phyloP scores from a whole-genome alignment of 2,888 invertebrate genomes.

The Meiosimyza platycephala region DNA sequence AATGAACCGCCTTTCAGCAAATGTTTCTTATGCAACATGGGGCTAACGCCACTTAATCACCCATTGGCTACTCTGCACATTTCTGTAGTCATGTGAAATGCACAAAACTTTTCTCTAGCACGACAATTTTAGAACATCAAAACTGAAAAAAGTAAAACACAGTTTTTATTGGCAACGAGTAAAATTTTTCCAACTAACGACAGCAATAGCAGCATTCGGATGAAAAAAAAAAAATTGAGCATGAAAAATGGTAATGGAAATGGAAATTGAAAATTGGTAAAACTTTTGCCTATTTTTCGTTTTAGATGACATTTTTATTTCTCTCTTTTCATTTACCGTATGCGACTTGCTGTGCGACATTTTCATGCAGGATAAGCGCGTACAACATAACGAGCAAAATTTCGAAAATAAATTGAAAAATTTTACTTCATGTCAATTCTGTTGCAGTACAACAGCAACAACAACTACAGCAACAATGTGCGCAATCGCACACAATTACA shows the following conservation, averaged over 20 bases:
- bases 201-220: neutral
- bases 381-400: too few relatives aligned
- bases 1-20: too few relatives aligned
- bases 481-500: too few relatives aligned
- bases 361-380: too few relatives aligned
- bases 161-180: conserved; percentile 11
- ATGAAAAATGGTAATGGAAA: too few relatives aligned
- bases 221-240: neutral
- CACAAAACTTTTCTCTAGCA: neutral
- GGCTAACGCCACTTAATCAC: neutral
- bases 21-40: too few relatives aligned
- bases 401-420: too few relatives aligned
- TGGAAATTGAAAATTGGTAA: conserved; percentile 16
- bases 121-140: neutral
- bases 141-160: too few relatives aligned
- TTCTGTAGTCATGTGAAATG: conserved; percentile 12
- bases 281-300: conserved; percentile 9
- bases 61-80: conserved; percentile 31
- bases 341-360: too few relatives aligned
- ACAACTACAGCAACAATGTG: too few relatives aligned
- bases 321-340: neutral
- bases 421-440: too few relatives aligned
- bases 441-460: too few relatives aligned
- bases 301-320: neutral
- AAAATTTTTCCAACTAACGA: neutral